Conservation (phyloP, 1,140 invertebrate genomes). For the Euura lappo region DNA sequence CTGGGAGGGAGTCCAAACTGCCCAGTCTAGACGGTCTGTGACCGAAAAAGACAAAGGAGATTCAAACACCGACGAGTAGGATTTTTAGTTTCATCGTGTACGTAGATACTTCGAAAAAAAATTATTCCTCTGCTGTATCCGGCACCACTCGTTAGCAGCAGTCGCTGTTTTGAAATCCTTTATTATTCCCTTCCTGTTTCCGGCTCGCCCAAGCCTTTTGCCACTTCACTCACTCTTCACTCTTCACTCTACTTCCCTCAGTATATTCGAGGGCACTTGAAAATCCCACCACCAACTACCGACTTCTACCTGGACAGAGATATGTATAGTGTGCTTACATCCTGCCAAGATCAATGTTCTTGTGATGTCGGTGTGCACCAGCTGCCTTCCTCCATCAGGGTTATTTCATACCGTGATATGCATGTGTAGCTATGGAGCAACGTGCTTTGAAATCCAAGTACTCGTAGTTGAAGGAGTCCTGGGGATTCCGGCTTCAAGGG, state of each 20-base stretch:
- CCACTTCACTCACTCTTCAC: not conserved
- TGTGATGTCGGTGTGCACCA: too few species aligned
- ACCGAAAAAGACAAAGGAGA: not conserved
- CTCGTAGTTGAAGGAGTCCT: not conserved
- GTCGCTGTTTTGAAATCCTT: not conserved
- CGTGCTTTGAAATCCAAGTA: not conserved
- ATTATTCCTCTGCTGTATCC: not conserved
- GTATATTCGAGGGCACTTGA: not conserved
- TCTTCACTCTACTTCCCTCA: not conserved
- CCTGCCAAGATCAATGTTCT: too few species aligned
- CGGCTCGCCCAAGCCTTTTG: not conserved
- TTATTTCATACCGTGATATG: too few species aligned
- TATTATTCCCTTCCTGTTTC: not conserved
- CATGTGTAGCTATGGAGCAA: not conserved
- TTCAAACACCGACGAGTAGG: not conserved
- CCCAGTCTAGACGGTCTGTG: too few species aligned
- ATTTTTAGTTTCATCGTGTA: too few species aligned
- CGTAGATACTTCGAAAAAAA: not conserved
- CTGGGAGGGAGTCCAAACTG: not conserved
- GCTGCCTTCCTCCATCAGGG: too few species aligned
- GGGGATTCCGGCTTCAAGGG: not conserved
- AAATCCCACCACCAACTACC: not conserved
- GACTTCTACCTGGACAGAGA: not conserved
- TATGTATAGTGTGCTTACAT: too few species aligned
- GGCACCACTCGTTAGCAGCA: not conserved